Evolutionary conservation across 2,888 invertebrate species (phyloP).

Genomic region (Amphimallon solstitiale): DNA sequence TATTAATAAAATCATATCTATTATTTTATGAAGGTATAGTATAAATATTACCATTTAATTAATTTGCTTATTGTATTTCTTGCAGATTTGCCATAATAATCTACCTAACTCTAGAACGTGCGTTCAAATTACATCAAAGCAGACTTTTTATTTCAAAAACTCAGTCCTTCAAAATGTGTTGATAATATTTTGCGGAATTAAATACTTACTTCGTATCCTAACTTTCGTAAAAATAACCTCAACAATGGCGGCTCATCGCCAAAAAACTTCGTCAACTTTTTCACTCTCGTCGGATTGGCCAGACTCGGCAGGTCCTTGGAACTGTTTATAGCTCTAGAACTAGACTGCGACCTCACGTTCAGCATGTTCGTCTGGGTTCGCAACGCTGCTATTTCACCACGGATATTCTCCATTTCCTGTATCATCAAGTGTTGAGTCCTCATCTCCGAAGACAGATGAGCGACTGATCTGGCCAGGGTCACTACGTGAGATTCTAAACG

Average conservation of each 20-base stretch:
- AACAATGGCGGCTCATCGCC: slow-evolving; percentile 92
- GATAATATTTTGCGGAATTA: background rate
- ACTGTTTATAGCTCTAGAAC: slow-evolving; percentile 66
- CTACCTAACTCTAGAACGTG: too few species aligned
- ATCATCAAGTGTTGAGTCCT: slow-evolving; percentile 88
- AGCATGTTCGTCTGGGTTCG: slow-evolving; percentile 74
- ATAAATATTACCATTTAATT: too few species aligned
- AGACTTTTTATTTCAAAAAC: too few species aligned
- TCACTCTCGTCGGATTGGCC: slow-evolving; percentile 87
- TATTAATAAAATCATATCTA: too few species aligned
- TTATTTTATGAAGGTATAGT: too few species aligned
- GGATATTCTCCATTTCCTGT: slow-evolving; percentile 88
- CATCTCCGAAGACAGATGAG: slow-evolving; percentile 92
- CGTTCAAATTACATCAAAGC: too few species aligned
- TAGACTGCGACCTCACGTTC: slow-evolving; percentile 73
- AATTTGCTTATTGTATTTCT: too few species aligned
- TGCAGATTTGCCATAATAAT: too few species aligned
- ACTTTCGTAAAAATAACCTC: slow-evolving; percentile 87
- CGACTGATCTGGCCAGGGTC: slow-evolving; percentile 88
- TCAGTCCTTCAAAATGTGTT: background rate
- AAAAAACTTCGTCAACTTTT: slow-evolving; percentile 92
- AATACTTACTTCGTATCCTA: slow-evolving; percentile 84
- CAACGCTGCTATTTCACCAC: slow-evolving; percentile 82
- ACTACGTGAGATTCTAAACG: slow-evolving; percentile 91
- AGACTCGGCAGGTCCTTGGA: slow-evolving; percentile 75